Evolutionary conservation across 2,888 invertebrate genomes (phyloP).

Genomic region (Netelia virgata): DNA sequence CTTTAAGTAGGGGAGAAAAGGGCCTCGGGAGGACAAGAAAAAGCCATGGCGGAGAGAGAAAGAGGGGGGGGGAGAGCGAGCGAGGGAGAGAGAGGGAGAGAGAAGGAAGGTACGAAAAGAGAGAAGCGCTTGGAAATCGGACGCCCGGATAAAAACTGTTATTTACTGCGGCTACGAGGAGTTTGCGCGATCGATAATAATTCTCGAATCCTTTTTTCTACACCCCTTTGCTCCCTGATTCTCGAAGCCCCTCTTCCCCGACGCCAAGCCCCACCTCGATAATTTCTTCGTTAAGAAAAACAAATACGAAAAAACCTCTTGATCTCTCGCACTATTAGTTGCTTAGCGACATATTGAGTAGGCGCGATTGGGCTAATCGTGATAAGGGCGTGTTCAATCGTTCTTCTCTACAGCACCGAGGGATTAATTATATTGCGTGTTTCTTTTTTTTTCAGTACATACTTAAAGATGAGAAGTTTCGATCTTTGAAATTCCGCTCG

Average conservation of each 20-base stretch:
- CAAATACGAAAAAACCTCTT: not conserved
- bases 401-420: too few species aligned
- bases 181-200: constrained; percentile 73
- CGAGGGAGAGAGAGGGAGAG: constrained; percentile 8
- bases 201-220: constrained; percentile 62
- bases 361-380: not conserved
- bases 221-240: not conserved
- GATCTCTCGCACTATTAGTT: not conserved
- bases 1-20: constrained; percentile 61
- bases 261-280: not conserved
- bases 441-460: too few species aligned
- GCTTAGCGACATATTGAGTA: too few species aligned
- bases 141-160: constrained; percentile 73
- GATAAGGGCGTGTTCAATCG: not conserved
- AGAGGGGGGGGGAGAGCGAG: constrained; percentile 1
- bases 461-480: too few species aligned
- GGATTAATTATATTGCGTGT: too few species aligned
- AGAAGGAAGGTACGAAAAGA: constrained; percentile 1
- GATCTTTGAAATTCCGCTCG: too few species aligned
- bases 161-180: constrained; percentile 70
- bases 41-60: constrained; percentile 30
- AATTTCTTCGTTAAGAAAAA: not conserved
- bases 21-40: constrained; percentile 26
- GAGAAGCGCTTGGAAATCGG: constrained; percentile 62
- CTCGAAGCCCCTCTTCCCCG: not conserved